A percentile compares a stretch with the other conserved stretches of the same genome.
Conservation (phyloP, 2,113 vertebrate species). For the Okapia johnstoni region DNA sequence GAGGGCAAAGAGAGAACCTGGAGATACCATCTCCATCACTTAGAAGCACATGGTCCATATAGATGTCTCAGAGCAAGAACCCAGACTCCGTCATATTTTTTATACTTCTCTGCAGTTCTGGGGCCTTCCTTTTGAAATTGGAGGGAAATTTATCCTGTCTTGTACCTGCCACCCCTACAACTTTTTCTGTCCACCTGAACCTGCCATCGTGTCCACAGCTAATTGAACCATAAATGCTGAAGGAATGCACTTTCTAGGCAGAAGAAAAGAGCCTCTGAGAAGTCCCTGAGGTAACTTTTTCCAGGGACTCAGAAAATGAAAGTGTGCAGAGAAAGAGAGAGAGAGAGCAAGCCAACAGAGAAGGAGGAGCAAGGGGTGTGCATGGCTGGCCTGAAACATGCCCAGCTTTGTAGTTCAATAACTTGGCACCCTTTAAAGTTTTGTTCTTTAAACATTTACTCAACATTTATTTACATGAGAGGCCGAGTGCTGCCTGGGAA, state of each 20-base stretch:
- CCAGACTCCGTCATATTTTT: neutral
- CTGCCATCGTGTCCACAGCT: neutral
- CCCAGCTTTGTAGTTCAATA: neutral
- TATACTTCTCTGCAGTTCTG: neutral
- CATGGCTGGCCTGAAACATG: neutral
- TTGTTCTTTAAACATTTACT: constrained; percentile 44
- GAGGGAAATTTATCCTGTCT: neutral
- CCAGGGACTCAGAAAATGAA: neutral
- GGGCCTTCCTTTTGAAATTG: neutral
- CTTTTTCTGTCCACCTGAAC: neutral
- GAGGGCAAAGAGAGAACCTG: neutral
- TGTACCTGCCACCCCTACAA: neutral
- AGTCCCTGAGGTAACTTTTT: neutral
- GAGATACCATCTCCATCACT: accelerated
- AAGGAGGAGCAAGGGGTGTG: neutral
- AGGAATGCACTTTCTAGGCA: neutral
- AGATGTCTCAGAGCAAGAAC: neutral
- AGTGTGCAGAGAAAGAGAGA: too few species aligned
- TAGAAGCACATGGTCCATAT: neutral
- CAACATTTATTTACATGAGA: constrained; percentile 27
- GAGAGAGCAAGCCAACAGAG: neutral
- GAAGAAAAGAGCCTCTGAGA: neutral
- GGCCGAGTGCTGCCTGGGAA: neutral
- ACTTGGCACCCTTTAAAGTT: neutral
- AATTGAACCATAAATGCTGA: neutral